phyloP scores from a whole-genome alignment of 2,113 vertebrate species.

The Ginglymostoma cirratum region DNA sequence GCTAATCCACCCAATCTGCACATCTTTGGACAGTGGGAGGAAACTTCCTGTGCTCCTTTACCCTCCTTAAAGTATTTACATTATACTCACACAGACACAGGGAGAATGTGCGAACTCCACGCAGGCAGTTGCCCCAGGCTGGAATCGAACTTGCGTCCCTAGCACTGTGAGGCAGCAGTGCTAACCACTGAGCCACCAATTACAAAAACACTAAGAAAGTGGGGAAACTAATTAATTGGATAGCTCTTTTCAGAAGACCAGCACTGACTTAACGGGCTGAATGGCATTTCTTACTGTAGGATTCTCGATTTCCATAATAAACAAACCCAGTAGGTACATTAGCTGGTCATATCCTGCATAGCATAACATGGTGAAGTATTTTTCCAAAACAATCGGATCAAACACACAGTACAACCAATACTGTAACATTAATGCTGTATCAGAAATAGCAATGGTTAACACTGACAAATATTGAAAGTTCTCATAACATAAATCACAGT shows the following conservation, averaged over 20 bases:
- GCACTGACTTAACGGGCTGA: not conserved
- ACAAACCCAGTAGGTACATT: not conserved
- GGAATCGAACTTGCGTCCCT: no score
- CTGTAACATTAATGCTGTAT: not conserved
- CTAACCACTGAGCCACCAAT: no score
- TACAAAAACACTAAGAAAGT: not conserved
- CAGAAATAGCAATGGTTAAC: not conserved
- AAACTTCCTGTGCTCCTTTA: no score
- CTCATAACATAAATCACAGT: no score
- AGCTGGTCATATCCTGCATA: not conserved
- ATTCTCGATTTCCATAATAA: not conserved
- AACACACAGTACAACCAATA: not conserved
- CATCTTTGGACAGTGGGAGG: no score
- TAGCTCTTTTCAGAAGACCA: not conserved
- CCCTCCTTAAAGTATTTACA: no score
- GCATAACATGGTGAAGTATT: not conserved
- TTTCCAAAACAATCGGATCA: not conserved
- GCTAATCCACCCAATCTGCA: no score
- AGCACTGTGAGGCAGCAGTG: no score
- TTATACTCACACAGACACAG: no score
- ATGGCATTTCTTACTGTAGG: not conserved
- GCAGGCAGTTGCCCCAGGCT: no score
- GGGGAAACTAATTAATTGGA: not conserved
- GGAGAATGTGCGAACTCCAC: no score
- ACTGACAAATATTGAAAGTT: not conserved